A percentile compares a stretch with the other conserved stretches of the same genome.
phyloP scores from a whole-genome alignment of 2,113 vertebrate genomes.

The Psammodynastes pulverulentus region DNA sequence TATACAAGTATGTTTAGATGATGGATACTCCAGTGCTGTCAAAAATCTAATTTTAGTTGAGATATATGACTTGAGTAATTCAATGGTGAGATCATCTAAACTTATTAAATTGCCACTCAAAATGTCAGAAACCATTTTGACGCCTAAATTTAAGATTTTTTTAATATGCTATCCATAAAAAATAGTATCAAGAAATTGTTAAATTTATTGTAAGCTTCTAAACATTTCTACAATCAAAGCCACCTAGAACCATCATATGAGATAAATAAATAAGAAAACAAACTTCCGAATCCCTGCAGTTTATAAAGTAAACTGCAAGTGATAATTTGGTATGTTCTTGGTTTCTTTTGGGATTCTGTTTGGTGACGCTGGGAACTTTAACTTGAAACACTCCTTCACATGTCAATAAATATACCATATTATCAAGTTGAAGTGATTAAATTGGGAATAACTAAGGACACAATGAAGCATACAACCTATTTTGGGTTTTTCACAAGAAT shows the following conservation, averaged over 20 bases:
- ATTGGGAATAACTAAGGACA: background rate
- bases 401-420: background rate
- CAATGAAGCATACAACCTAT: background rate
- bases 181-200: background rate
- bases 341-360: background rate
- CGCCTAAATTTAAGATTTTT: background rate
- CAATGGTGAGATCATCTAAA: conserved; percentile 5
- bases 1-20: background rate
- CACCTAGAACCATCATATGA: background rate
- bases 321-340: conserved; percentile 3
- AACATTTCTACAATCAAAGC: background rate
- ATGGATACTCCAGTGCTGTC: background rate
- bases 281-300: background rate
- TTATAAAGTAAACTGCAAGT: background rate
- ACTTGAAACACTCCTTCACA: background rate
- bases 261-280: background rate
- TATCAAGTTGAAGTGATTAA: background rate
- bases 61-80: background rate
- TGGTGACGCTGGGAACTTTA: background rate
- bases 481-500: background rate
- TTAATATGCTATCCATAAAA: background rate
- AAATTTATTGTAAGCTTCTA: background rate
- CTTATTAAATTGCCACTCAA: background rate
- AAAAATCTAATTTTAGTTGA: conserved; percentile 14
- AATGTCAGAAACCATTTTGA: conserved; percentile 7